Conservation (phyloP, 2,888 invertebrate genomes). For the Homarus gammarus region DNA sequence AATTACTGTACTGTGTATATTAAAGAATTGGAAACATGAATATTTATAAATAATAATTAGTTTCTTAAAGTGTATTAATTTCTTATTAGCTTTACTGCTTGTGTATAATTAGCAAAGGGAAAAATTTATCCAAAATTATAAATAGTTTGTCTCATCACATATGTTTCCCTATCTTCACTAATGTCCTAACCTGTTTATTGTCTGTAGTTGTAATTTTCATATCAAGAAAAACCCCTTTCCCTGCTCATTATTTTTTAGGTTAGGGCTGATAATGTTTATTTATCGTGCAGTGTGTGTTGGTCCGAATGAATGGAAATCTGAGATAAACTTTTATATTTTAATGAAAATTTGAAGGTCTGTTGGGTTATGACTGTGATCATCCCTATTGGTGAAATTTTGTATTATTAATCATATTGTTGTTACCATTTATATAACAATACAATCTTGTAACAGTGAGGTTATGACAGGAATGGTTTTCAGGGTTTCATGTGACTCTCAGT, state of each 20-base stretch:
- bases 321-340: not conserved
- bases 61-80: too few species aligned
- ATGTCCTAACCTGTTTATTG: constrained; percentile 30
- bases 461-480: not conserved
- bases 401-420: not conserved
- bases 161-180: constrained; percentile 38
- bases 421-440: not conserved
- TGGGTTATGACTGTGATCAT: not conserved
- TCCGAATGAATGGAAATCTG: constrained; percentile 21
- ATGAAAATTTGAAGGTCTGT: not conserved
- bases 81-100: too few species aligned
- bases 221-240: constrained; percentile 57
- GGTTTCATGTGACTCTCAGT: not conserved
- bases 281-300: constrained; percentile 35
- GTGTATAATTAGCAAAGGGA: not conserved
- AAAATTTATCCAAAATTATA: constrained; percentile 8
- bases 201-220: constrained; percentile 43
- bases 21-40: too few species aligned
- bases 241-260: constrained; percentile 67
- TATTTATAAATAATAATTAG: too few species aligned
- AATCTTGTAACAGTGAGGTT: too few species aligned
- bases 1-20: too few species aligned
- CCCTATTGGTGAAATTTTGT: not conserved
- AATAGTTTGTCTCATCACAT: constrained; percentile 6
- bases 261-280: constrained; percentile 42